Evolutionary conservation across 1,140 invertebrate genomes (phyloP), one percentile per base, ranked within the genome.

Genomic region (Megathymus violae): DNA sequence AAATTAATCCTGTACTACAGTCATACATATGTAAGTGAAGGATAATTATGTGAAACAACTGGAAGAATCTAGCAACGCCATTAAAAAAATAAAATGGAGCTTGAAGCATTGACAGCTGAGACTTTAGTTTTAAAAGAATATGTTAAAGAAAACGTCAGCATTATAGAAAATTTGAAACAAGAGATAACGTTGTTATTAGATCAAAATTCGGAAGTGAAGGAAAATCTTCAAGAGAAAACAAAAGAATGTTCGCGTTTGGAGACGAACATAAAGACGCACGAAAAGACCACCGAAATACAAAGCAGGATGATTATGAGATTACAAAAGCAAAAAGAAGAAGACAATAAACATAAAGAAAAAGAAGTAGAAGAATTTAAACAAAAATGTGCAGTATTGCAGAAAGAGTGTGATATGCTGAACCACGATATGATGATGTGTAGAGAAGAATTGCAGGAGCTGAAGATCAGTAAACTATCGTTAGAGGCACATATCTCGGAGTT

Each of bases 231-330:
- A 54, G 69, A 74, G 13, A 85, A 82, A 50, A 64, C 52, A 48
- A 71, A 67, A 31, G 77, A 89, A n/a, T 77, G 70, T 43, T 67
- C 64, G 1, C 75, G 74, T 38, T 59, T 89, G 13, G 77, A 86
- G 38, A 80, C 65, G 9, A 91, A 91, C 46, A 86, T 88, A 0
- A 89, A 88, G 48, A 91, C 82, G 0, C 82, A 86, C 22, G 82
- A 88, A 50, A 88, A 86, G 63, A 84, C 86, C 4, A 79, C 79
- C 3, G 77, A 86, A 67, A 82, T 88, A 54, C 86, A 89, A 69
- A 82, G 71, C 50, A 85, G 76, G 40, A 87, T 86, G 68, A 84
- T 89, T 10, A 79, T 68, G 13, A 88, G 80, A 34, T 50, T 83
- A 36, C 69, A 82, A 34, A 81, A 87, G 62, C 80, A 87, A 56